Evolutionary conservation across 2,888 invertebrate species (phyloP).

Genomic region (Neoscelio sp.): DNA sequence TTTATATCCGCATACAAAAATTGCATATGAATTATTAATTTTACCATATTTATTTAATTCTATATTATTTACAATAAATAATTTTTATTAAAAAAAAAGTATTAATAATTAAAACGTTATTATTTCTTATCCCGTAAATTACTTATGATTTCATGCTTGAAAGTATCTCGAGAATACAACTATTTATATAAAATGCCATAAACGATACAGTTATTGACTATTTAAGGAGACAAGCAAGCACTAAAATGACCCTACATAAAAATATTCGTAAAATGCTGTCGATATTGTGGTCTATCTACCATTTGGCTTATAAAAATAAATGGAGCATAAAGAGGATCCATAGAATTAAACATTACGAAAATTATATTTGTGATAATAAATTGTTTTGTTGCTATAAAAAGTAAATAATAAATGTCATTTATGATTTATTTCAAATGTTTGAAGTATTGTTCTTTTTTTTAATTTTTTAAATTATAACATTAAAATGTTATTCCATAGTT

Average conservation of each 20-base stretch:
- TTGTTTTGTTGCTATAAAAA: not conserved
- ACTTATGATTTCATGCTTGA: not conserved
- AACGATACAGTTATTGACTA: conserved; percentile 35
- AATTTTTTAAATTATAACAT: too few relatives aligned
- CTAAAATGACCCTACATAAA: conserved; percentile 32
- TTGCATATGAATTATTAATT: not conserved
- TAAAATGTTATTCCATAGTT: too few relatives aligned
- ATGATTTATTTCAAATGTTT: too few relatives aligned
- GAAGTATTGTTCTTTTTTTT: too few relatives aligned
- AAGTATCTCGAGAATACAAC: not conserved
- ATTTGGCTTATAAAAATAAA: conserved; percentile 39
- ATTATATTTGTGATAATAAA: conserved; percentile 13
- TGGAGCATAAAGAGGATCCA: conserved; percentile 15
- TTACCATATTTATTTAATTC: too few relatives aligned
- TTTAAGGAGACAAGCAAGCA: conserved; percentile 19
- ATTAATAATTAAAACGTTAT: too few relatives aligned
- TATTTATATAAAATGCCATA: conserved; percentile 13
- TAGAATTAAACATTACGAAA: conserved; percentile 27
- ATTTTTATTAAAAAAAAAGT: too few relatives aligned
- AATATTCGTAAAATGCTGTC: conserved; percentile 31
- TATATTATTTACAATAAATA: too few relatives aligned
- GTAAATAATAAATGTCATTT: too few relatives aligned
- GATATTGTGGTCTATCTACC: conserved; percentile 28
- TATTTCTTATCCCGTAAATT: not conserved
- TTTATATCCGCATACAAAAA: not conserved